Conservation (phyloP, 2,888 invertebrate genomes). For the Idaea dimidiata region DNA sequence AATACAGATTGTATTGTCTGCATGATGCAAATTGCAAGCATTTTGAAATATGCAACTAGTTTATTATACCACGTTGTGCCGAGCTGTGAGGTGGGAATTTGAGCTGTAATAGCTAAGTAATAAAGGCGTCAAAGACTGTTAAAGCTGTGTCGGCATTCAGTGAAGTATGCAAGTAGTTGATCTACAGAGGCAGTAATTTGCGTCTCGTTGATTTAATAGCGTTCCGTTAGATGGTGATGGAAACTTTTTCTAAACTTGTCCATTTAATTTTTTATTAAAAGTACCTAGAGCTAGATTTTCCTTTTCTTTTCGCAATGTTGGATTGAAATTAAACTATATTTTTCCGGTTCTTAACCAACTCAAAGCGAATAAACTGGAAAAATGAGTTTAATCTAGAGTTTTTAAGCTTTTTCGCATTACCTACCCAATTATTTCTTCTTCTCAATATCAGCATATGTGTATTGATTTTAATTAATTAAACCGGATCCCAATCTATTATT, state of each 20-base stretch:
- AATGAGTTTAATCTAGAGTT: no score
- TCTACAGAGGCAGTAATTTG: constrained; percentile 44
- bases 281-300: background rate
- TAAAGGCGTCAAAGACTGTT: constrained; percentile 10
- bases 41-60: constrained; percentile 70
- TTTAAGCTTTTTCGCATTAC: no score
- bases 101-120: constrained; percentile 12
- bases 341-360: no score
- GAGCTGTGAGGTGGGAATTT: constrained; percentile 9
- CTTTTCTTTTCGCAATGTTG: background rate
- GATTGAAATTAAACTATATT: background rate
- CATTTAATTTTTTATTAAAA: background rate
- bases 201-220: constrained; percentile 56
- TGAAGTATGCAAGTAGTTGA: constrained; percentile 58
- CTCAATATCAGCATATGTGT: no score
- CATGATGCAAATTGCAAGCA: constrained; percentile 34
- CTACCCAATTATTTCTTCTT: no score
- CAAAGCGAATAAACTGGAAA: no score
- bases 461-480: no score
- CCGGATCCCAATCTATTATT: no score
- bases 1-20: constrained; percentile 25
- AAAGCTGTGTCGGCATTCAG: constrained; percentile 21
- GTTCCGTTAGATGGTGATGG: constrained; percentile 30
- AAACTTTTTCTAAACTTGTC: constrained; percentile 17
- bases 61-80: constrained; percentile 50